These are phyloP conservation scores for Clytia hemisphaerica DNA, from an alignment of 30 jellyfish, hydroid and myxozoan species.

Conservation along the genomic window DNA sequence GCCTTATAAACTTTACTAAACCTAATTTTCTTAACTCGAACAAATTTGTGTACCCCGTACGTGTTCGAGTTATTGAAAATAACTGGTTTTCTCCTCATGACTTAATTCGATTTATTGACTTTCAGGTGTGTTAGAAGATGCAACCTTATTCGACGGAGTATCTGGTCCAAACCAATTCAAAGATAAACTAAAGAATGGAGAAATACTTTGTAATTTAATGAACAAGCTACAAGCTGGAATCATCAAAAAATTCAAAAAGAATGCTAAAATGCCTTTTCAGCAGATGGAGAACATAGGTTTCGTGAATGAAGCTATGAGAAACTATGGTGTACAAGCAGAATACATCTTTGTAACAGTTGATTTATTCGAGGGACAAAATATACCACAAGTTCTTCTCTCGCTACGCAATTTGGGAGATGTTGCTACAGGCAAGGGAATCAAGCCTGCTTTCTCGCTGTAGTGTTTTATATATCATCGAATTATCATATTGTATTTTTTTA, in stretches of 20 bases:
- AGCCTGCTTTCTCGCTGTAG: too few relatives aligned
- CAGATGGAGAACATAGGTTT: constrained; percentile 37
- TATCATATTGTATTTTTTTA: too few relatives aligned
- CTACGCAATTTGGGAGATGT: constrained; percentile 13
- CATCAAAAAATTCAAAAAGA: constrained; percentile 10
- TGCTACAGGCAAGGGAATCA: constrained; percentile 14
- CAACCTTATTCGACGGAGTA: constrained; percentile 31
- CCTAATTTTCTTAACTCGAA: too few relatives aligned
- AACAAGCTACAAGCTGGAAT: constrained; percentile 16
- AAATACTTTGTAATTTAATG: constrained; percentile 46
- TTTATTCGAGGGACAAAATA: constrained; percentile 34
- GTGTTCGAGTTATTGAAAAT: too few relatives aligned
- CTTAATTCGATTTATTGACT: neutral
- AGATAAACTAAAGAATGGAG: constrained; percentile 55
- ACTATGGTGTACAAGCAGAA: constrained; percentile 15
- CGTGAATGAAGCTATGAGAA: constrained; percentile 30
- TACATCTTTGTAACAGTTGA: constrained; percentile 54
- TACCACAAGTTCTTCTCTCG: constrained; percentile 21
- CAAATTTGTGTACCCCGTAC: too few relatives aligned
- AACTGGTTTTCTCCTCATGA: too few relatives aligned
- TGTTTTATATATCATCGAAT: too few relatives aligned
- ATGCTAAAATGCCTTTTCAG: constrained; percentile 23
- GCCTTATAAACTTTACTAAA: too few relatives aligned
- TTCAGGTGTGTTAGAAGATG: constrained; percentile 18
- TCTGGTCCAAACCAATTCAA: constrained; percentile 54